These are phyloP conservation scores for Bolinopsis microptera DNA, from an alignment of 37 sponge, comb jelly and placozoan species.

Conservation along the genomic window DNA sequence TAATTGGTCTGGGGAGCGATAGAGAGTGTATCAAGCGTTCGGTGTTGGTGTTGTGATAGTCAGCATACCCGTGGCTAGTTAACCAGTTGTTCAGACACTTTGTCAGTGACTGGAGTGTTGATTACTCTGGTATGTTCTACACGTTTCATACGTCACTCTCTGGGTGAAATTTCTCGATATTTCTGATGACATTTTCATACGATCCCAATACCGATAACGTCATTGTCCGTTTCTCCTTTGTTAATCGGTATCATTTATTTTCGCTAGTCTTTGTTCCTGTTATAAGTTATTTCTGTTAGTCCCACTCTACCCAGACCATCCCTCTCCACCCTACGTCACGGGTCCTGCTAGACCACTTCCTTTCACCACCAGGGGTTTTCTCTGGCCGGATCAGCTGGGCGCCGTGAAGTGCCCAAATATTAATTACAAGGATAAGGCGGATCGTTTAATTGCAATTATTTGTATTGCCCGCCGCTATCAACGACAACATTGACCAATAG, in stretches of 20 bases:
- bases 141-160: too few relatives aligned
- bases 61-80: too few relatives aligned
- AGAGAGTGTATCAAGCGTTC: neutral
- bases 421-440: neutral
- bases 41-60: neutral
- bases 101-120: neutral
- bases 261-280: neutral
- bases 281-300: neutral
- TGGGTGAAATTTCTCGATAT: too few relatives aligned
- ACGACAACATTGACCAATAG: neutral
- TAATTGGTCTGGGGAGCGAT: slow-evolving; percentile 38
- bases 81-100: neutral
- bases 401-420: neutral
- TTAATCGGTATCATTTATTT: neutral
- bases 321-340: neutral
- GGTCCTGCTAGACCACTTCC: neutral
- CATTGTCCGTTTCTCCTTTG: neutral
- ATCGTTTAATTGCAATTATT: neutral
- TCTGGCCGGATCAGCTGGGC: neutral
- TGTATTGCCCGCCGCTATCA: neutral
- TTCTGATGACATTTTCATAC: neutral
- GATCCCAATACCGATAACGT: neutral
- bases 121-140: neutral
- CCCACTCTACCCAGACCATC: neutral
- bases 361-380: neutral